Base-by-base conservation (phyloP, 23 tunicate species). In the Phallusia fumigata region DNA sequence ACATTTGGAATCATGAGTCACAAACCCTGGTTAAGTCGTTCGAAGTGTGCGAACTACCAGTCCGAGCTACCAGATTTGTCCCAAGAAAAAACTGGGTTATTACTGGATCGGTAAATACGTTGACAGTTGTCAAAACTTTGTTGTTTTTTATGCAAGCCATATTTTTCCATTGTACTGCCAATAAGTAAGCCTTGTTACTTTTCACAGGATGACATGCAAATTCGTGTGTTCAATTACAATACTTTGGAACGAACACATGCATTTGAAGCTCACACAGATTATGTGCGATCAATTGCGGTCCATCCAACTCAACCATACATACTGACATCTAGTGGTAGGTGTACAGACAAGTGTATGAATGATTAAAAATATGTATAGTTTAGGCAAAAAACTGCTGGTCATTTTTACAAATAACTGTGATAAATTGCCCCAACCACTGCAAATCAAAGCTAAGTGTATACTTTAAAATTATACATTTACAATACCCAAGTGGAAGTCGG, bases 221-320 rank as follows among this genome's bases (percentile, higher is more conserved):
- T 97, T 35, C 88, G 99, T 24, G 95, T 97, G 11, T 97, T 86
- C 82, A 97, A 97, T 65, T 97, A 97, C 84, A 97, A 97, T 81
- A 97, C 99, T 30, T 65, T 97, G 82, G 99, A 97, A 85, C 83
- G 99, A 32, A 84, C 87, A 33, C 99, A 97, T 65, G 35, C 86
- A 12, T 97, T 97, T 52, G 99, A 97, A 52, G 97, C 99, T 22
- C 99, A 97, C 80, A 92, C 99, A 21, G 99, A 97, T 83, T 97
- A 97, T 81, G 89, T 97, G 32, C 88, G 99, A 64, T 97, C 97
- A 11, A 88, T 97, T 32, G 99, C 99, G 6, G 91, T 97, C 50
- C 99, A 97, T 80, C 99, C 99, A 31, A 86, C 97, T 13, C 99
- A 97, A 65, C 87, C 99, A 31, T 90, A 86, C 64, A 76, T 97